Percentiles rank a stretch among this genome's conserved stretches.
These are phyloP conservation scores for Corythornis leucogaster DNA, from an alignment of 2,797 vertebrate species.

Conservation along the genomic window DNA sequence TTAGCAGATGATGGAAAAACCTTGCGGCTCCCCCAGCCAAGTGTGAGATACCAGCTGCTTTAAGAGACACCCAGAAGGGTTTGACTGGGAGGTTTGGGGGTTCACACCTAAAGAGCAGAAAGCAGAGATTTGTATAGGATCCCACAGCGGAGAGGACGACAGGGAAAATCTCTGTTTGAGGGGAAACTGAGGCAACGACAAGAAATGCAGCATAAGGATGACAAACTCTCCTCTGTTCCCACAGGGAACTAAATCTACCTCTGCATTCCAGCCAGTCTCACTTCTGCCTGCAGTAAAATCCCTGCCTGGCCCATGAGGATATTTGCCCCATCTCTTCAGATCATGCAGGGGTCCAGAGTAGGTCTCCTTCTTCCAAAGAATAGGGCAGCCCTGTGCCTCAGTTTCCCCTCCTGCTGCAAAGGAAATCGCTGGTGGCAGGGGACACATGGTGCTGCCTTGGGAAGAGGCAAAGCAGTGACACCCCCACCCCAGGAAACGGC, in stretches of 20 bases:
- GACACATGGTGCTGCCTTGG: rapidly evolving
- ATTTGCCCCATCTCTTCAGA: neutral
- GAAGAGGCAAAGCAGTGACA: neutral
- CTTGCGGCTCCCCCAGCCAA: neutral
- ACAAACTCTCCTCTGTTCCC: neutral
- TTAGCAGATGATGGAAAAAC: constrained; percentile 36
- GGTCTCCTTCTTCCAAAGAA: neutral
- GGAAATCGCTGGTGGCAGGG: neutral
- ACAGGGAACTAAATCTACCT: neutral
- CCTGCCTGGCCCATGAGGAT: rapidly evolving
- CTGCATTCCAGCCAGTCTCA: neutral
- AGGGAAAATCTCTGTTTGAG: rapidly evolving
- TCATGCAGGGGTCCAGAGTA: neutral
- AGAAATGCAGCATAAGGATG: neutral
- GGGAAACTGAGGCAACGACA: neutral
- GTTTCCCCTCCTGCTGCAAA: neutral
- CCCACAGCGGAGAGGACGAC: rapidly evolving
- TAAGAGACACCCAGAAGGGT: neutral
- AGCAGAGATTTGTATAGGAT: neutral
- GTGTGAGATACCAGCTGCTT: neutral
- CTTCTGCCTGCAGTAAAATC: neutral
- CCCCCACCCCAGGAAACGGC: rapidly evolving
- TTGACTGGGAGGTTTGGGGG: neutral
- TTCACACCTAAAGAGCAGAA: neutral
- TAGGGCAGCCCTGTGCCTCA: neutral